Conservation (phyloP, 2,797 vertebrate species). For the Manis pentadactyla region DNA sequence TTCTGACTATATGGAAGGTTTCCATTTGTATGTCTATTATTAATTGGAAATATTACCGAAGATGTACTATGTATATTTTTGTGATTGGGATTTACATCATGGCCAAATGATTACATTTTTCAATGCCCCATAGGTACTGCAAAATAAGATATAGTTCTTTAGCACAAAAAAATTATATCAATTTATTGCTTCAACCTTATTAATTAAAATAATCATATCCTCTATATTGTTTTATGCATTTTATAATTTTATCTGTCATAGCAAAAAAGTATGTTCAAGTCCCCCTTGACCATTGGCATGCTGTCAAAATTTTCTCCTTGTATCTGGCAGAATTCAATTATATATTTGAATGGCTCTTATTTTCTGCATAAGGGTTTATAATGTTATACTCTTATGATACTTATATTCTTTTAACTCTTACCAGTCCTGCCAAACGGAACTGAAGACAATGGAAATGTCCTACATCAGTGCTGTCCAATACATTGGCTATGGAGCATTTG, state of each 20-base stretch:
- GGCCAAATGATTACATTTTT: neutral
- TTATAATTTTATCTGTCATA: neutral
- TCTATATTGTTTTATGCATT: neutral
- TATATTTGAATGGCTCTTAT: neutral
- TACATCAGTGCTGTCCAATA: neutral
- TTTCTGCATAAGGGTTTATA: neutral
- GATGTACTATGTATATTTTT: neutral
- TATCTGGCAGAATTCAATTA: neutral
- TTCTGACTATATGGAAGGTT: neutral
- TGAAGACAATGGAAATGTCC: neutral
- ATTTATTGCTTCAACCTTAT: neutral
- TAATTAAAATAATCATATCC: slow-evolving; percentile 32
- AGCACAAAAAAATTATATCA: neutral
- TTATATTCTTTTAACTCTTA: neutral
- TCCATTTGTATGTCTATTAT: neutral
- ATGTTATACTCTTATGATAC: neutral
- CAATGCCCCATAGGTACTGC: neutral
- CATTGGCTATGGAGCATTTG: neutral
- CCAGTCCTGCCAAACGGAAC: neutral
- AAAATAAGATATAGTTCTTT: slow-evolving; percentile 9
- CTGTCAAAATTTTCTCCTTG: neutral
- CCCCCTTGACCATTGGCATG: neutral
- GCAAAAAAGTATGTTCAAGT: neutral
- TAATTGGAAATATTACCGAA: neutral
- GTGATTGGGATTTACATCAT: neutral